A percentile compares a stretch with the other conserved stretches of the same genome.
These are phyloP conservation scores for Agrotis segetum DNA, from an alignment of 2,888 invertebrate species.

Conservation along the genomic window DNA sequence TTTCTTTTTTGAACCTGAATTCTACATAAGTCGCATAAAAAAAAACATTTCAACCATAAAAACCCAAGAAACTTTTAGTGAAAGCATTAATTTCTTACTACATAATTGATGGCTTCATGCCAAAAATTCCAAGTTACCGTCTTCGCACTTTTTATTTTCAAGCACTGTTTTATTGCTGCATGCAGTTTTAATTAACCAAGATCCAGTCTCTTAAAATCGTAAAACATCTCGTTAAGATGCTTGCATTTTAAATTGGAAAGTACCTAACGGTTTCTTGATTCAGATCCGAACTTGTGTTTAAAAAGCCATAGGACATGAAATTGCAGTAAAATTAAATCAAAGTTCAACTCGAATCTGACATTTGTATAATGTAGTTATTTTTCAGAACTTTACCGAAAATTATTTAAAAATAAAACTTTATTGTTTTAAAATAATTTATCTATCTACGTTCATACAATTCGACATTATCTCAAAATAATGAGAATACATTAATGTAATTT, in stretches of 20 bases:
- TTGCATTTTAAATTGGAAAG: neutral
- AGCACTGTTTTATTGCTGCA: conserved; percentile 25
- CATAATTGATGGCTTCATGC: neutral
- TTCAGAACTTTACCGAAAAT: neutral
- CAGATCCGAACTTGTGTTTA: neutral
- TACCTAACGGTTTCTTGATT: conserved; percentile 11
- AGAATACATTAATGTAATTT: neutral
- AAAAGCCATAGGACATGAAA: neutral
- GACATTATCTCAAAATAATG: too few species aligned
- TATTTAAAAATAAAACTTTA: too few species aligned
- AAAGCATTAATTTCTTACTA: neutral
- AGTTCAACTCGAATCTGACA: neutral
- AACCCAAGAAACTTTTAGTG: neutral
- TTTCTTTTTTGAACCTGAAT: too few species aligned
- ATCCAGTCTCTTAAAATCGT: conserved; percentile 5
- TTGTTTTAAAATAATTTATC: neutral
- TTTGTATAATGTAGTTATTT: too few species aligned
- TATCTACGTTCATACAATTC: neutral
- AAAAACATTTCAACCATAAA: neutral
- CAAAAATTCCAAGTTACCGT: conserved; percentile 15
- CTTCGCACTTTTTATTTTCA: neutral
- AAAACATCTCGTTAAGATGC: neutral
- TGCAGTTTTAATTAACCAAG: conserved; percentile 17
- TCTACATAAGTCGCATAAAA: too few species aligned
- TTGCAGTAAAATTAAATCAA: neutral